These are phyloP conservation scores for Propithecus perrieri DNA, from an alignment of 2,797 vertebrate genomes.

Conservation along the genomic window DNA sequence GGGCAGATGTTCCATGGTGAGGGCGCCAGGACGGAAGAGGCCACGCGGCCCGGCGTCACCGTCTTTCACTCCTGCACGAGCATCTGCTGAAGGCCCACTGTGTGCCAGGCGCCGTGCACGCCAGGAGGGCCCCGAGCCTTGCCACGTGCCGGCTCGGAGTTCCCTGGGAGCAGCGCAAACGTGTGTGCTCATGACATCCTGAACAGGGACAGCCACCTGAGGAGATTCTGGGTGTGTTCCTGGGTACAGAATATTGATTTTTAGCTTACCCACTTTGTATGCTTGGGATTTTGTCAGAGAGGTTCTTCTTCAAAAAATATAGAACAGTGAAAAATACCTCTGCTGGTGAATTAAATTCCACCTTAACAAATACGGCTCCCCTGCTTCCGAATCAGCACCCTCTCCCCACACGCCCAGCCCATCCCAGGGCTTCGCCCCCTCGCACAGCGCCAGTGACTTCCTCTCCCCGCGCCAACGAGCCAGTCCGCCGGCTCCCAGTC, in stretches of 20 bases:
- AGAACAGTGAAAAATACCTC: background rate
- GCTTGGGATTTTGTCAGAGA: background rate
- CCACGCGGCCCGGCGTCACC: accelerated
- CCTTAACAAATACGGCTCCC: background rate
- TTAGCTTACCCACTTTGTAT: background rate
- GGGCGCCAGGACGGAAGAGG: background rate
- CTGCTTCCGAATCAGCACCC: background rate
- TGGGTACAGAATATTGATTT: background rate
- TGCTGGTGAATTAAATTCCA: background rate
- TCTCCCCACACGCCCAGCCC: background rate
- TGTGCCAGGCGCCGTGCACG: accelerated
- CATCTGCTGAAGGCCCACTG: background rate
- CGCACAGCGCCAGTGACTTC: accelerated
- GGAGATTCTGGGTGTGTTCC: background rate
- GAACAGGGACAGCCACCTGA: background rate
- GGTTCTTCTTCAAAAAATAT: background rate
- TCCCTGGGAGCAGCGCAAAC: background rate
- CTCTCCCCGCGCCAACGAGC: background rate
- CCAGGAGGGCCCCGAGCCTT: background rate
- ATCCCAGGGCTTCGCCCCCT: accelerated
- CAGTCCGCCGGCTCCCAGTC: accelerated
- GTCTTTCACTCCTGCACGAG: background rate
- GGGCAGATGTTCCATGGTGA: background rate
- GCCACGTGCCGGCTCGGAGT: accelerated
- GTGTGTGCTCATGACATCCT: background rate